Evolutionary conservation across 2,888 invertebrate genomes (phyloP), one percentile per base, ranked within the genome.

Genomic region (Calameuta filiformis): DNA sequence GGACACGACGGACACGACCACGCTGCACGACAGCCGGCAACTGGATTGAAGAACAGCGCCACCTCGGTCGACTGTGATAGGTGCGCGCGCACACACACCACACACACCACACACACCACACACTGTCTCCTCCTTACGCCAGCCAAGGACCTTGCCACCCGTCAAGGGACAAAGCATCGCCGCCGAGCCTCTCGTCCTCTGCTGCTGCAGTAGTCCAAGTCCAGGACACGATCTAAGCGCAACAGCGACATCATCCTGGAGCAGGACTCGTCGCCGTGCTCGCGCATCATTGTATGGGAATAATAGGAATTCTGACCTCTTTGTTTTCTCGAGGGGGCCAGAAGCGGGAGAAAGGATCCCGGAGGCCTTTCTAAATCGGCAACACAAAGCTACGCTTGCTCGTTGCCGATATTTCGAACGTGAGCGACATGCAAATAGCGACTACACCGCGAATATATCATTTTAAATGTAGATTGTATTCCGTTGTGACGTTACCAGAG

Each of bases 71-170:
- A 15, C 23, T 15, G 35, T 4, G 31, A 40, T 12, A 31, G 30
- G n/a, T 12, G 74, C 74, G 56, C 23, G 23, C 40, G 31, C n/a
- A 4, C 30, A 3, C 11, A 31, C 31, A 31, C 31, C 30, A 3
- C 11, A 31, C 31, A 31, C 31, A 31, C 31, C 0, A 0, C 31
- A 31, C 31, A 31, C 31, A 31, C 31, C 31, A 31, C 31, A 31
- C 31, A 1, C 31, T 31, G 31, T 35, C 35, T 56, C n/a, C 31
- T 85, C 80, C 78, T 76, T 80, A 81, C 81, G 79, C 23, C 56
- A 56, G 9, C 23, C 56, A 23, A 56, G 40, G 56, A 23, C 56
- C 56, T 56, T 56, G 56, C 23, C 56, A 23, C 56, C 56, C 56
- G 23, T 15, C 9, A 15, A 23, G 37, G 37, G 12, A 12, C 12